Conservation (phyloP, 2,888 invertebrate genomes). For the Heliconius hortense region DNA sequence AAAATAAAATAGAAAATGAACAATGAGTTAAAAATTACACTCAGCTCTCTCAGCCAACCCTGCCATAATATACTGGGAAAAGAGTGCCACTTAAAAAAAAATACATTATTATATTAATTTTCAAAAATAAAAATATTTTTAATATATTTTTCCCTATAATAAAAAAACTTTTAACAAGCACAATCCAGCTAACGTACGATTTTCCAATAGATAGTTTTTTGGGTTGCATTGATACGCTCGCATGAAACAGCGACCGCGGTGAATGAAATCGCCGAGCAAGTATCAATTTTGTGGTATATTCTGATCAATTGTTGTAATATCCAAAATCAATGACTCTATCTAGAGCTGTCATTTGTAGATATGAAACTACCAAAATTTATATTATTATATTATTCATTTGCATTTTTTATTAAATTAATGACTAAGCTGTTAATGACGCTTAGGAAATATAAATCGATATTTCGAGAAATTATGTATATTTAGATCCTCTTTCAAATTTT, state of each 20-base stretch:
- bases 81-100: too few species aligned
- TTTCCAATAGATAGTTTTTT: conserved; percentile 21
- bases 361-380: neutral
- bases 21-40: too few species aligned
- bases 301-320: conserved; percentile 17
- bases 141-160: neutral
- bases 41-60: too few species aligned
- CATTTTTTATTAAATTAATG: too few species aligned
- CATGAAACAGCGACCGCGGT: neutral
- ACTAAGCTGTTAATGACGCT: too few species aligned
- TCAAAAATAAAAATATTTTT: neutral
- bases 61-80: too few species aligned
- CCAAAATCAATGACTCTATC: conserved; percentile 13
- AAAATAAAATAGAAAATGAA: too few species aligned
- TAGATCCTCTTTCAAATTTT: too few species aligned
- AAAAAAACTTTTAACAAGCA: neutral
- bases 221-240: conserved; percentile 14
- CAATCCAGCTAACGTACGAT: neutral
- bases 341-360: neutral
- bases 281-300: conserved; percentile 16
- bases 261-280: conserved; percentile 19
- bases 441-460: too few species aligned
- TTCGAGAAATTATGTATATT: too few species aligned
- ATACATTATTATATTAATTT: too few species aligned
- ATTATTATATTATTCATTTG: too few species aligned